phyloP scores from a whole-genome alignment of 1,140 invertebrate genomes.

The Diuraphis noxia region DNA sequence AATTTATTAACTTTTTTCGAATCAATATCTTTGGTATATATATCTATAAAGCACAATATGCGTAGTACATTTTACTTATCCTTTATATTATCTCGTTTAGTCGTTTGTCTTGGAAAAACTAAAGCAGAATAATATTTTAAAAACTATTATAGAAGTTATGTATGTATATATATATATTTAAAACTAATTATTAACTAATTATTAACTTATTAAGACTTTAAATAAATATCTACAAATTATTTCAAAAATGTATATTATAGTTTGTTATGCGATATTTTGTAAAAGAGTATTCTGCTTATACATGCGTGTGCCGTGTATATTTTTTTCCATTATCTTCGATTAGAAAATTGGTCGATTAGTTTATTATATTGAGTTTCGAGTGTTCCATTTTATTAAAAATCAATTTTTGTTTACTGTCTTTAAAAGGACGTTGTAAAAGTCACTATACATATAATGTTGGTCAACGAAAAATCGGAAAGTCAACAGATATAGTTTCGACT shows the following conservation, averaged over 20 bases:
- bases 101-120: neutral
- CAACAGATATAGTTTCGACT: conserved; percentile 3
- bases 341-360: neutral
- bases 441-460: neutral
- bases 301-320: neutral
- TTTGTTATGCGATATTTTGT: neutral
- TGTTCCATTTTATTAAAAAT: neutral
- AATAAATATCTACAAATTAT: neutral
- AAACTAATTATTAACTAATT: too few relatives aligned
- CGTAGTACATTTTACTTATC: neutral
- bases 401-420: neutral
- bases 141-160: neutral
- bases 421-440: neutral
- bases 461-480: neutral
- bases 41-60: neutral
- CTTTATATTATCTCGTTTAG: neutral
- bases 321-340: neutral
- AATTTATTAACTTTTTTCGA: too few relatives aligned
- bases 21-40: neutral
- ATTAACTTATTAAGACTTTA: neutral
- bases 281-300: neutral
- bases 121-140: neutral
- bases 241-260: neutral
- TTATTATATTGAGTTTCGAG: neutral
- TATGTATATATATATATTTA: neutral